phyloP scores from a whole-genome alignment of 2,797 vertebrate species.

The Myotis planiceps region DNA sequence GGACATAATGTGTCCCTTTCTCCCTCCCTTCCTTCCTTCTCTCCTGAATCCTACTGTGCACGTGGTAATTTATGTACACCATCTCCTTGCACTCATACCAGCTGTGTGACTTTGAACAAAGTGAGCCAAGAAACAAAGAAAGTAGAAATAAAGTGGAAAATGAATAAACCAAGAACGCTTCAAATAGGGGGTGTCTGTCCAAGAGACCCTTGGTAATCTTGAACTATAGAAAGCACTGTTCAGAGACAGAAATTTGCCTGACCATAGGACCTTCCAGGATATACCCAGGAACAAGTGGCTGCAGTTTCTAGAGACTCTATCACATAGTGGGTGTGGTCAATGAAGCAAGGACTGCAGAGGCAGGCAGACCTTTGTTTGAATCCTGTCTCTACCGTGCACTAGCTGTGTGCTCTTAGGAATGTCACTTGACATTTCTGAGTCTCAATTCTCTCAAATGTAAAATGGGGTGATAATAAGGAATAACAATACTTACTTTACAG shows the following conservation, averaged over 20 bases:
- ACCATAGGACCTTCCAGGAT: not conserved
- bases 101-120: no score
- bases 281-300: not conserved
- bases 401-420: not conserved
- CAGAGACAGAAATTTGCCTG: not conserved
- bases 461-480: not conserved
- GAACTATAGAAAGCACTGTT: not conserved
- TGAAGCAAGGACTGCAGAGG: not conserved
- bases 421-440: not conserved
- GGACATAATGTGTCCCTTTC: not conserved
- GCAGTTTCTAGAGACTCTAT: not conserved
- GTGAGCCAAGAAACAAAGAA: not conserved
- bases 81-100: not conserved
- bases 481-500: not conserved
- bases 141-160: constrained; percentile 12
- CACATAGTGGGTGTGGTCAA: not conserved
- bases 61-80: not conserved
- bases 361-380: not conserved
- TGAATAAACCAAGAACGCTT: not conserved
- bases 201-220: not conserved
- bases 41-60: not conserved
- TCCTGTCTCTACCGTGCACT: not conserved
- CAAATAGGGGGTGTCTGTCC: not conserved
- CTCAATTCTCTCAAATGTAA: not conserved
- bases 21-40: not conserved